These are phyloP conservation scores for Lithophane ornitopus DNA, from an alignment of 2,888 invertebrate genomes.

Conservation along the genomic window DNA sequence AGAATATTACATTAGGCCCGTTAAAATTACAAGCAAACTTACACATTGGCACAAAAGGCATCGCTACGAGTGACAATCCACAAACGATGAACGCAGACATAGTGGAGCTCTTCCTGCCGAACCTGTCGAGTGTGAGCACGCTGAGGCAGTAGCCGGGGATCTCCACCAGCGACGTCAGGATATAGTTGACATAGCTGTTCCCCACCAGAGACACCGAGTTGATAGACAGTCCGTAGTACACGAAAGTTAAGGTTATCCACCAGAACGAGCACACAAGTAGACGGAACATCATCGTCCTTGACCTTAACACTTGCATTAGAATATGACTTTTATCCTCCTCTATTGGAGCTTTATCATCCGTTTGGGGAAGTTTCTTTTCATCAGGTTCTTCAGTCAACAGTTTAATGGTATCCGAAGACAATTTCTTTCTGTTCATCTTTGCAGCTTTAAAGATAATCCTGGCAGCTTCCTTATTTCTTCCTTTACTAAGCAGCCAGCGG, in stretches of 20 bases:
- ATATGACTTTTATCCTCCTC: conserved; percentile 66
- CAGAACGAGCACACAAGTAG: conserved; percentile 93
- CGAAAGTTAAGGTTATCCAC: conserved; percentile 95
- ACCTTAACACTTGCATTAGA: conserved; percentile 84
- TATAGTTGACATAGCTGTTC: conserved; percentile 94
- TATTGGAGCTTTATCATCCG: conserved; percentile 1
- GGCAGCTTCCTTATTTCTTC: conserved; percentile 88
- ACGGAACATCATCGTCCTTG: conserved; percentile 88
- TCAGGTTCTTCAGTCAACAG: conserved; percentile 64
- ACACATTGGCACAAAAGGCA: conserved; percentile 91
- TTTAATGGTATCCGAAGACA: conserved; percentile 78
- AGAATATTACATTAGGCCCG: background rate
- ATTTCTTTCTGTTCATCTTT: conserved; percentile 81
- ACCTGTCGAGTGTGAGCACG: conserved; percentile 89
- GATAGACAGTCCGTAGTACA: conserved; percentile 95
- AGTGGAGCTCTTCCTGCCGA: conserved; percentile 91
- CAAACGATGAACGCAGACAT: conserved; percentile 91
- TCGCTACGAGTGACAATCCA: conserved; percentile 88
- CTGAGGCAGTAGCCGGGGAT: conserved; percentile 92
- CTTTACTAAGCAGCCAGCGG: conserved; percentile 93
- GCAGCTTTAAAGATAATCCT: conserved; percentile 88
- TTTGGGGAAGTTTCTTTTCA: conserved; percentile 42
- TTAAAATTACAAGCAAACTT: conserved; percentile 68
- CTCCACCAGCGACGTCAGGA: conserved; percentile 91
- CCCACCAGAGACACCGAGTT: conserved; percentile 94